Base-by-base conservation (phyloP, 2,113 vertebrate species). In the Calonectris borealis region DNA sequence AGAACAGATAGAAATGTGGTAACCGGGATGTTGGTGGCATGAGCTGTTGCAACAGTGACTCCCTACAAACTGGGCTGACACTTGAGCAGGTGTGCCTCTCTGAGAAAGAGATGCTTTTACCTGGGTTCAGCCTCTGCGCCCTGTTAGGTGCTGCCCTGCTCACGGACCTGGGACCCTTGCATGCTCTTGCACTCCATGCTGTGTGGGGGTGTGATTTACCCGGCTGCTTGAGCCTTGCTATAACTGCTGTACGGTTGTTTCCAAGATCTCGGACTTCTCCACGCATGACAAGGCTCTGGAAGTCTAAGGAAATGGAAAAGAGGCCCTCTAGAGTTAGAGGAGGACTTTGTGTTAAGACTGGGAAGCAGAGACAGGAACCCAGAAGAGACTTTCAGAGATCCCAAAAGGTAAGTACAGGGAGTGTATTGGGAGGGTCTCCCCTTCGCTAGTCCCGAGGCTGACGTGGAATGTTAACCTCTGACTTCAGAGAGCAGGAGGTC, bases 141-240 rank as follows among this genome's bases (percentile, higher is more conserved):
- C 34, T n/a, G 17, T 40, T 65, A 26, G 52, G 32, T 75, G 61
- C 38, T 4, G 5, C 22, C 52, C n/a, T 71, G 64, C 16, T 54
- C 36, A 20, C 0, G 0, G 46, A 31, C 57, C n/a, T 66, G 27
- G 48, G 69, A 49, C 69, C 20, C 16, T 76, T 46, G 49, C 0
- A 0, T 73, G 32, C 42, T 58, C 32, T 64, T 70, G 26, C 60
- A 7, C 66, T 58, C 16, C 0, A 17, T 70, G 51, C 15, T 4
- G 5, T 24, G 49, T 24, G 14, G 16, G 66, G 29, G 31, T 44
- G 24, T 42, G 48, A 36, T 38, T 55, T 48, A 62, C 55, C 48
- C 20, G 17, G 13, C 49, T 52, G 48, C 71, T 90, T 73, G 42
- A 84, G 44, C 66, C 27, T n/a, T 34, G 36, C 31, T 44, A 40